Percentiles rank a stretch among this genome's conserved stretches.
Conservation (phyloP, 2,797 vertebrate species). For the Ambastaia sidthimunki region DNA sequence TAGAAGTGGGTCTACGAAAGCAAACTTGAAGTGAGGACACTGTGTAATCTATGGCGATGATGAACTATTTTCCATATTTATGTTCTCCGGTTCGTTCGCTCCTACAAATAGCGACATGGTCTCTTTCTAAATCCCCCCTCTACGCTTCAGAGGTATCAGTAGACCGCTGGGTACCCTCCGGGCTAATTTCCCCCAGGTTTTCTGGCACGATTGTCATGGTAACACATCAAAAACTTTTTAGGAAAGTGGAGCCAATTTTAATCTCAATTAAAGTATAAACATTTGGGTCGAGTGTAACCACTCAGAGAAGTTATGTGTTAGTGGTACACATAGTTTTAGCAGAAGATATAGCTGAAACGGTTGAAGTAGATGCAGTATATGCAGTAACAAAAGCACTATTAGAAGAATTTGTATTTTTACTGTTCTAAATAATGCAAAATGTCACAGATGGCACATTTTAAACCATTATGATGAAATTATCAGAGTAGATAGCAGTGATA, state of each 20-base stretch:
- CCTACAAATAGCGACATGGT: slow-evolving; percentile 59
- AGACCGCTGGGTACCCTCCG: slow-evolving; percentile 47
- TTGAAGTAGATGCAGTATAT: too few relatives aligned
- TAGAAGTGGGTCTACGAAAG: slow-evolving; percentile 43
- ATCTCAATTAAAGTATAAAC: slow-evolving; percentile 51
- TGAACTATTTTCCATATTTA: slow-evolving; percentile 63
- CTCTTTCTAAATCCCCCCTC: slow-evolving; percentile 52
- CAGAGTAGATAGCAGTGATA: too few relatives aligned
- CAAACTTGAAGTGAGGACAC: slow-evolving; percentile 17
- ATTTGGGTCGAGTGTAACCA: slow-evolving; percentile 30
- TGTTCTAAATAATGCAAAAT: neutral
- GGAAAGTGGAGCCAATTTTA: slow-evolving; percentile 53
- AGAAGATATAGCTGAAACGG: neutral
- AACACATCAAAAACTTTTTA: slow-evolving; percentile 43
- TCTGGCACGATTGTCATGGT: slow-evolving; percentile 32
- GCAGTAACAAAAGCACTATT: too few relatives aligned
- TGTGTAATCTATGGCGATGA: slow-evolving; percentile 29
- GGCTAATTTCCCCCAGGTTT: slow-evolving; percentile 56
- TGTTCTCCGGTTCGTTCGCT: slow-evolving; percentile 50
- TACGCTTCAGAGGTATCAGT: slow-evolving; percentile 48
- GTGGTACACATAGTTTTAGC: neutral
- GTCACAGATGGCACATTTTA: neutral
- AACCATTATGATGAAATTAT: neutral
- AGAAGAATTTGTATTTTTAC: neutral
- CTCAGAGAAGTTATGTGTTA: neutral